Conservation (phyloP, 2,113 vertebrate genomes). For the Muntiacus reevesi region DNA sequence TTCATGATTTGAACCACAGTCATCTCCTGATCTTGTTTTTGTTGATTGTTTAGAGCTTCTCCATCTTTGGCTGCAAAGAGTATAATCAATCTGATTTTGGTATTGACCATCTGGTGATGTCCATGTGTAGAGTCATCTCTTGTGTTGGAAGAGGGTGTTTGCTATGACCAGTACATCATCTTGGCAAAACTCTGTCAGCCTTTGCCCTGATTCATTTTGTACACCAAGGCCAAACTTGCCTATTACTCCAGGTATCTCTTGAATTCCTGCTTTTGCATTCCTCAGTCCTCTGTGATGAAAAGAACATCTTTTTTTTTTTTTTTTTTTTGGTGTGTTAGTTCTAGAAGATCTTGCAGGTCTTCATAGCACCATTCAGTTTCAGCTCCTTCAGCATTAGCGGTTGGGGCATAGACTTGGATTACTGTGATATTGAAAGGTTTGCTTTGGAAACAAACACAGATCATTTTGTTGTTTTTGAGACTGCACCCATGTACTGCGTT, state of each 20-base stretch:
- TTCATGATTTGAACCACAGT: neutral
- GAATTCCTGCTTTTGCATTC: neutral
- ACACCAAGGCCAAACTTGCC: neutral
- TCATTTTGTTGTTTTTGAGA: neutral
- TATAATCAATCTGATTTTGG: neutral
- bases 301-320: neutral
- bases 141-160: neutral
- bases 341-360: neutral
- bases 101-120: neutral
- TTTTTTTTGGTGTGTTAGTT: neutral
- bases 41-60: neutral
- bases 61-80: neutral
- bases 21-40: neutral
- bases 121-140: neutral
- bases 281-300: neutral
- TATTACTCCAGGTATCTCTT: neutral
- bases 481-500: neutral
- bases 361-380: neutral
- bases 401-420: neutral
- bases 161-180: neutral
- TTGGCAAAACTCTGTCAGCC: neutral
- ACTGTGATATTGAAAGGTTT: neutral
- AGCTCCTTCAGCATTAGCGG: neutral
- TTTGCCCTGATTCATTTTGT: neutral
- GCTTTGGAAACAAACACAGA: neutral